phyloP scores from a whole-genome alignment of 2,888 invertebrate genomes.

The Parascotia fuliginaria region DNA sequence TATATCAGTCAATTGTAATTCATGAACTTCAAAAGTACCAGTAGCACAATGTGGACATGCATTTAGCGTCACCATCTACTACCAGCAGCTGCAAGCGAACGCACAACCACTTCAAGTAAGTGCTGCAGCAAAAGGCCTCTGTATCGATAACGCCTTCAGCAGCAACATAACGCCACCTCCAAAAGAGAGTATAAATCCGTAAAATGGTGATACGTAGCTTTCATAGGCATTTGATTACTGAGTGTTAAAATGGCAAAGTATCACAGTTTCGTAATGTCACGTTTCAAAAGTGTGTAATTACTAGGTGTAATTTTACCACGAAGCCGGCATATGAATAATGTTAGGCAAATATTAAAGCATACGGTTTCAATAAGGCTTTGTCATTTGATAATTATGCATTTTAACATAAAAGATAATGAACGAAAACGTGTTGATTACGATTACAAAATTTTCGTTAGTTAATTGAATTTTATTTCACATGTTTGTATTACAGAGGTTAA shows the following conservation, averaged over 20 bases:
- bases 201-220: constrained; percentile 7
- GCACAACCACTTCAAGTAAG: no score
- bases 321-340: neutral
- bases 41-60: no score
- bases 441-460: no score
- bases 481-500: no score
- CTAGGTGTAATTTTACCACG: neutral
- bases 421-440: neutral
- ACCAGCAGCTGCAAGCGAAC: no score
- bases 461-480: no score
- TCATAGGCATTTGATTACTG: constrained; percentile 26
- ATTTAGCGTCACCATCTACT: no score
- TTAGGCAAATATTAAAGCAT: neutral
- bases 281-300: constrained; percentile 6
- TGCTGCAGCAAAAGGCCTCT: no score
- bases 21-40: no score
- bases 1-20: no score
- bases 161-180: no score
- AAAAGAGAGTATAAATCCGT: neutral
- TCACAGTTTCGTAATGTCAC: constrained; percentile 17
- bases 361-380: neutral
- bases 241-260: constrained; percentile 18
- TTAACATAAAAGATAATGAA: neutral
- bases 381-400: neutral
- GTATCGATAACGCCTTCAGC: no score